Evolutionary conservation across 2,888 invertebrate species (phyloP), one percentile per base, ranked within the genome.

Genomic region (Spilosoma lubricipeda): DNA sequence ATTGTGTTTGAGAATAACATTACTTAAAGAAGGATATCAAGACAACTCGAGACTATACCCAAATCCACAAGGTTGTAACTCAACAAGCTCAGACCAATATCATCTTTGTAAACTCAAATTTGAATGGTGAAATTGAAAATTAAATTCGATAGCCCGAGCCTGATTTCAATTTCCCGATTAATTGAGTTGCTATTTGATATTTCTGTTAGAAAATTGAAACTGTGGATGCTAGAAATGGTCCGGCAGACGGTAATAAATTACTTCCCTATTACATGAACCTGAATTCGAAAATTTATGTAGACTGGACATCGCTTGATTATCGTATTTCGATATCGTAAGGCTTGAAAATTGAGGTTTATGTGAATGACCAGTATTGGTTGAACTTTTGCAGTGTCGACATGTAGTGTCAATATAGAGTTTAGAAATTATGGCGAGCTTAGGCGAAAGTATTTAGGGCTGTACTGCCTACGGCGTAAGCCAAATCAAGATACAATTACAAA

Each of bases 111-210:
- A 56, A 56, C n/a, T 56, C 52, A 56, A 56, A 56, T n/a, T 56
- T 56, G n/a, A 56, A 56, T n/a, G 52, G 23, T 56, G 52, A 56
- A 56, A n/a, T 56, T n/a, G 52, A 56, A 56, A 56, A 23, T 56
- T n/a, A 23, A 56, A 56, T 11, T 59, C 27, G 59, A 27, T 59
- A 11, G 59, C 59, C 3, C 3, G 13, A 27, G 3, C 27, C n/a
- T 59, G 13, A 59, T 59, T 59, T 27, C 59, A 27, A 59, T 59
- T 27, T 59, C 13, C 59, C 56, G 56, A 56, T 56, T 56, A 56
- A 56, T 56, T n/a, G n/a, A 56, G 56, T 56, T n/a, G 56, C 56
- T 56, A 56, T 56, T 56, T 11, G n/a, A 56, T 56, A 56, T 56
- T 56, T 56, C 56, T n/a, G 56, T 56, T n/a, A 56, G 56, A n/a